These are phyloP conservation scores for Euclidia mi DNA, from an alignment of 2,888 invertebrate genomes.

Conservation along the genomic window DNA sequence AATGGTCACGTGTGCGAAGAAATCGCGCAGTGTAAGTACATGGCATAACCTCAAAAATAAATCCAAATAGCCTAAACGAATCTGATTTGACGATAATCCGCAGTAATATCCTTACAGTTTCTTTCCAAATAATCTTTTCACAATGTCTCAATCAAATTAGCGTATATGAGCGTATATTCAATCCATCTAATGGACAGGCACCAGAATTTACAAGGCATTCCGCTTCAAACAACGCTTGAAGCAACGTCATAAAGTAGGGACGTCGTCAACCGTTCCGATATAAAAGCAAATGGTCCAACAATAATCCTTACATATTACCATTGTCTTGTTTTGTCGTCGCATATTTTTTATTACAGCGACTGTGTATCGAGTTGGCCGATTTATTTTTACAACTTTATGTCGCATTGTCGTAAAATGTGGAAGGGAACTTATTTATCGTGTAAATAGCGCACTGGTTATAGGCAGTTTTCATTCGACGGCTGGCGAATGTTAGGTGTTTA, in stretches of 20 bases:
- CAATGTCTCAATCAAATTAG: constrained; percentile 1
- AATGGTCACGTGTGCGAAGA: no score
- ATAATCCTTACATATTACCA: constrained; percentile 76
- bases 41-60: no score
- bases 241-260: constrained; percentile 47
- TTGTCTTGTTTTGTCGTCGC: constrained; percentile 73
- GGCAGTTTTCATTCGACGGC: constrained; percentile 37
- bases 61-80: no score
- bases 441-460: constrained; percentile 27
- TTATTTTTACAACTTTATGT: constrained; percentile 62
- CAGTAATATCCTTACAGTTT: no score
- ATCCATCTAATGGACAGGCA: constrained; percentile 19
- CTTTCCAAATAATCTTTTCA: not conserved
- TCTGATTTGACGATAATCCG: no score
- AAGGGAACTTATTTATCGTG: constrained; percentile 52
- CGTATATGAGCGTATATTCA: constrained; percentile 13
- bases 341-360: constrained; percentile 62
- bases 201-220: constrained; percentile 11
- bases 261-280: constrained; percentile 69
- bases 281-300: constrained; percentile 83
- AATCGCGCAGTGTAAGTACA: no score
- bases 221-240: constrained; percentile 19
- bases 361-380: constrained; percentile 63
- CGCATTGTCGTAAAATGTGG: constrained; percentile 50
- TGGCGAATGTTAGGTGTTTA: constrained; percentile 27